Conservation (phyloP, 2,113 vertebrate species). For the Hydropotes inermis region DNA sequence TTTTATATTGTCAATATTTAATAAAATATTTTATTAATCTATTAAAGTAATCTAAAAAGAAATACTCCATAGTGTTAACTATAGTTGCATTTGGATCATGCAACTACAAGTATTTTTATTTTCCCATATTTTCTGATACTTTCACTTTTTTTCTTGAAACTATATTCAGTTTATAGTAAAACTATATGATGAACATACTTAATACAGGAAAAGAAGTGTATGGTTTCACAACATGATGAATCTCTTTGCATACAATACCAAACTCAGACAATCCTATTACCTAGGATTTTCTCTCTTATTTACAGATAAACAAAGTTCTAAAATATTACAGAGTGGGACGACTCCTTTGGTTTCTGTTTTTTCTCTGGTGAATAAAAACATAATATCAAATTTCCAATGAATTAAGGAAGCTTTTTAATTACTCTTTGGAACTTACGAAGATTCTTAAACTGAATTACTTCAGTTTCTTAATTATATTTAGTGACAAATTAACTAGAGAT, state of each 20-base stretch:
- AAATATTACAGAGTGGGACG: background rate
- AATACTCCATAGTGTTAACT: background rate
- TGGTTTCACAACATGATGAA: constrained; percentile 1
- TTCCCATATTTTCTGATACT: background rate
- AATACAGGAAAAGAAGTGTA: background rate
- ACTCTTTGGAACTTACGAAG: constrained; percentile 25
- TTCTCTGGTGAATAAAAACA: background rate
- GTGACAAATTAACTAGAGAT: constrained; percentile 66
- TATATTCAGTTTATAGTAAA: constrained; percentile 14
- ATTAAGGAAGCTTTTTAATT: constrained; percentile 54
- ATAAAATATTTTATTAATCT: background rate
- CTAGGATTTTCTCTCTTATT: background rate
- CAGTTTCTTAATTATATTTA: constrained; percentile 64
- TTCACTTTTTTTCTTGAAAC: background rate
- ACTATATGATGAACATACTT: background rate
- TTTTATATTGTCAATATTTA: background rate
- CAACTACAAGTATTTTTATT: background rate
- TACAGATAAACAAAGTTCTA: background rate
- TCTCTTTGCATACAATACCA: constrained; percentile 24
- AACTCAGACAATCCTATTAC: background rate
- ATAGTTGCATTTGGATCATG: background rate
- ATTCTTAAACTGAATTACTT: constrained; percentile 44
- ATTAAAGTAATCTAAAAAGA: background rate
- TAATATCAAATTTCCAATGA: background rate
- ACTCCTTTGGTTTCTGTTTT: background rate